phyloP scores from a whole-genome alignment of 2,113 vertebrate genomes.

The Campylomormyrus numenius region DNA sequence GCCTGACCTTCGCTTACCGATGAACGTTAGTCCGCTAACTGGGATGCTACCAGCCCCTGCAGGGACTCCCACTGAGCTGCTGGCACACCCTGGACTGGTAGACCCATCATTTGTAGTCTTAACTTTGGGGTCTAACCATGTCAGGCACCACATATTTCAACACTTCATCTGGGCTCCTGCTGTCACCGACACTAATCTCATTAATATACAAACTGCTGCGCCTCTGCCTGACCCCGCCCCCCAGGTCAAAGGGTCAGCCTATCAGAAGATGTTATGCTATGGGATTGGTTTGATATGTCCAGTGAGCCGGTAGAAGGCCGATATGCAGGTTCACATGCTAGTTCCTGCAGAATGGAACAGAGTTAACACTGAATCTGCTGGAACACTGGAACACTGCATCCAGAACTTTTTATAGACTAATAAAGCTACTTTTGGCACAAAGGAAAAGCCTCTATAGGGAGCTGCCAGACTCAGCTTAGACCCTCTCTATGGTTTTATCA shows the following conservation, averaged over 20 bases:
- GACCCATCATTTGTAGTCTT: background rate
- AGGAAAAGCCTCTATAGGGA: background rate
- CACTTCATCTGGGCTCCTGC: background rate
- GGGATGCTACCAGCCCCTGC: background rate
- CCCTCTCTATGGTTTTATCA: background rate
- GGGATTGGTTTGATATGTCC: background rate
- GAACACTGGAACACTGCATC: background rate
- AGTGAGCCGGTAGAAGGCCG: background rate
- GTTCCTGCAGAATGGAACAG: background rate
- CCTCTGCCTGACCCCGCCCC: background rate
- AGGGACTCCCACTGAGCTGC: background rate
- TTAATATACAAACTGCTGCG: background rate
- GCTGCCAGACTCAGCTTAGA: background rate
- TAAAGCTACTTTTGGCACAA: background rate
- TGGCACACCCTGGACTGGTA: background rate
- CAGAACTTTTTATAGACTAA: background rate
- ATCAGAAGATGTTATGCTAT: background rate
- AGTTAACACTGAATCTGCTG: background rate
- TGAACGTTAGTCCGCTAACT: background rate
- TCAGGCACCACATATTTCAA: background rate
- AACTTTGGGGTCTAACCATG: background rate
- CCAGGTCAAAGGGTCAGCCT: background rate
- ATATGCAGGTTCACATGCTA: background rate
- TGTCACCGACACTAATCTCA: background rate
- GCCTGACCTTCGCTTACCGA: background rate